phyloP scores from a whole-genome alignment of 2,797 vertebrate genomes.

The Rhinoraja longicauda region DNA sequence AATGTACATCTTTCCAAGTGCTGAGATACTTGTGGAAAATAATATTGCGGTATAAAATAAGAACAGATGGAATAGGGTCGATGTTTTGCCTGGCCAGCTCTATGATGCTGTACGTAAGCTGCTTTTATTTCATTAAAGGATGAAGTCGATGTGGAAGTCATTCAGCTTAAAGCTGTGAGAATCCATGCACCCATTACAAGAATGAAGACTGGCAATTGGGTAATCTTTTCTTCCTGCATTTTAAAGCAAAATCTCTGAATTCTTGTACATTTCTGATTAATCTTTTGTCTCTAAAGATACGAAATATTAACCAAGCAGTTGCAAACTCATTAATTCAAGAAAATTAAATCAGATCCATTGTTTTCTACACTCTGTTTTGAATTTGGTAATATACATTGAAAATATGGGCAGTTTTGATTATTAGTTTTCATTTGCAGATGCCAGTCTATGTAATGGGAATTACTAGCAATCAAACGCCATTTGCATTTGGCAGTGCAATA shows the following conservation, averaged over 20 bases:
- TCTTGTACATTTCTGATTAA: neutral
- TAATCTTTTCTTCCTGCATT: constrained; percentile 45
- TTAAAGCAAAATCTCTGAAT: neutral
- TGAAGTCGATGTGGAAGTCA: constrained; percentile 83
- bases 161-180: constrained; percentile 73
- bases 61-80: no score
- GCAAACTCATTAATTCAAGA: neutral
- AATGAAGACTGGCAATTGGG: constrained; percentile 82
- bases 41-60: no score
- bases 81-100: neutral
- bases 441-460: constrained; percentile 86
- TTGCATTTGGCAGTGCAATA: constrained; percentile 79
- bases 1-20: neutral
- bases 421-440: constrained; percentile 63
- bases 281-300: neutral
- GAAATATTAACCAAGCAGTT: neutral
- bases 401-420: neutral
- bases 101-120: neutral
- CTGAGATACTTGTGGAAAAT: no score
- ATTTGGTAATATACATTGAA: neutral
- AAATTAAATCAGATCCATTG: neutral
- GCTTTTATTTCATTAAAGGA: constrained; percentile 61
- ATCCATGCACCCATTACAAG: constrained; percentile 83
- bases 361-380: neutral
- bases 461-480: constrained; percentile 82